These are phyloP conservation scores for Hetaerina americana DNA, from an alignment of 1,140 invertebrate genomes.

Conservation along the genomic window DNA sequence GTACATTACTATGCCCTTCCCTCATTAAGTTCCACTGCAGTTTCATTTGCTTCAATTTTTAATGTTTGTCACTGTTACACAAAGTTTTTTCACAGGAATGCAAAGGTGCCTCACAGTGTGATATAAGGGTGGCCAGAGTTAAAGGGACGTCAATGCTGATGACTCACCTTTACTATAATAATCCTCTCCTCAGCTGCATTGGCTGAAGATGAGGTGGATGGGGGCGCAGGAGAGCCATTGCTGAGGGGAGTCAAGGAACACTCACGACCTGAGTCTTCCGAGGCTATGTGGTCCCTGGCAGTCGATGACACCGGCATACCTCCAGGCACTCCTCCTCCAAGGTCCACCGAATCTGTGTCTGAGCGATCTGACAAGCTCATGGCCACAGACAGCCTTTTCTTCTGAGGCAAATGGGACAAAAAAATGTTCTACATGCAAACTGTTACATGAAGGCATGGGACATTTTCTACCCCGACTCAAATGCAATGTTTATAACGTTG, in stretches of 20 bases:
- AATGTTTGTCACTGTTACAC: too few species aligned
- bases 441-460: too few species aligned
- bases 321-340: slow-evolving; percentile 27
- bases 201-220: not conserved
- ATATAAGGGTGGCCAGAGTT: too few species aligned
- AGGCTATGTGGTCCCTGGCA: slow-evolving; percentile 25
- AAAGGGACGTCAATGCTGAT: not conserved
- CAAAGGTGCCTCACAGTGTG: too few species aligned
- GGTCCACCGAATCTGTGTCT: slow-evolving; percentile 37
- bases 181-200: slow-evolving; percentile 29
- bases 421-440: too few species aligned
- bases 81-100: too few species aligned
- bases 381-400: slow-evolving; percentile 44
- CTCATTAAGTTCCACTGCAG: too few species aligned
- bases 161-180: slow-evolving; percentile 41
- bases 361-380: slow-evolving; percentile 33
- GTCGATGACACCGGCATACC: slow-evolving; percentile 9
- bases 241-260: slow-evolving; percentile 25
- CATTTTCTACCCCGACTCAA: too few species aligned
- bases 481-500: too few species aligned
- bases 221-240: slow-evolving; percentile 10
- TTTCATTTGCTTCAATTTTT: too few species aligned
- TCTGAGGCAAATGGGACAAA: too few species aligned
- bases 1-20: too few species aligned
- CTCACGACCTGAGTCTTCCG: slow-evolving; percentile 24